These are phyloP conservation scores for Zoroaster sp. DNA, from an alignment of 53 echinoderm and acorn worm genomes.

Conservation along the genomic window DNA sequence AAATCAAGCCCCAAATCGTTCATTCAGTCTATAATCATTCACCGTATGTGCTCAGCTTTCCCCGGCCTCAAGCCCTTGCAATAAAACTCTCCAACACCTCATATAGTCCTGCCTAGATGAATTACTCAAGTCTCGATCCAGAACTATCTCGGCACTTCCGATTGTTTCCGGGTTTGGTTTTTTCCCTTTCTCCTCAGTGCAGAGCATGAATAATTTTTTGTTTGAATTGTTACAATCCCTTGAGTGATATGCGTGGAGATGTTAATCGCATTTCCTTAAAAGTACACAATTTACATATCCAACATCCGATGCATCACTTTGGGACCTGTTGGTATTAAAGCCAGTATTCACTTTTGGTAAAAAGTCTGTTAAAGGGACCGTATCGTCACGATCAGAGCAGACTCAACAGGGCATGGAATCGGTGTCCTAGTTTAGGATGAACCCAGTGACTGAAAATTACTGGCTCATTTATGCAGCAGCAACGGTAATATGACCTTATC, in stretches of 20 bases:
- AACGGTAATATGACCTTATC: no score
- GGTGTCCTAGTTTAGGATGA: no score
- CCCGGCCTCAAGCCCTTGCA: background rate
- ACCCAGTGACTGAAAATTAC: no score
- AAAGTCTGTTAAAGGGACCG: no score
- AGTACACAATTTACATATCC: background rate
- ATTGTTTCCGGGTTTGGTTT: background rate
- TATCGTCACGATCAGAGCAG: no score
- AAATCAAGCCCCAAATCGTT: background rate
- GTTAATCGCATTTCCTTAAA: background rate
- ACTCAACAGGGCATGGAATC: no score
- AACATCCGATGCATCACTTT: background rate
- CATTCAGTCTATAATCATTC: background rate
- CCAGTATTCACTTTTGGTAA: no score
- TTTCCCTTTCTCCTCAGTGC: background rate
- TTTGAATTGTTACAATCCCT: background rate
- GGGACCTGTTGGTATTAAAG: background rate
- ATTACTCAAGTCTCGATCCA: background rate
- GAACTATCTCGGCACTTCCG: background rate
- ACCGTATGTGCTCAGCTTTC: background rate
- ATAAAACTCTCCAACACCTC: background rate
- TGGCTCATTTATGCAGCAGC: no score
- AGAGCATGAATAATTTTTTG: background rate
- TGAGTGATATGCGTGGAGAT: background rate
- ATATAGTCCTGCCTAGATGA: background rate